Conservation (phyloP, 2,797 vertebrate genomes). For the Apogon talboti region DNA sequence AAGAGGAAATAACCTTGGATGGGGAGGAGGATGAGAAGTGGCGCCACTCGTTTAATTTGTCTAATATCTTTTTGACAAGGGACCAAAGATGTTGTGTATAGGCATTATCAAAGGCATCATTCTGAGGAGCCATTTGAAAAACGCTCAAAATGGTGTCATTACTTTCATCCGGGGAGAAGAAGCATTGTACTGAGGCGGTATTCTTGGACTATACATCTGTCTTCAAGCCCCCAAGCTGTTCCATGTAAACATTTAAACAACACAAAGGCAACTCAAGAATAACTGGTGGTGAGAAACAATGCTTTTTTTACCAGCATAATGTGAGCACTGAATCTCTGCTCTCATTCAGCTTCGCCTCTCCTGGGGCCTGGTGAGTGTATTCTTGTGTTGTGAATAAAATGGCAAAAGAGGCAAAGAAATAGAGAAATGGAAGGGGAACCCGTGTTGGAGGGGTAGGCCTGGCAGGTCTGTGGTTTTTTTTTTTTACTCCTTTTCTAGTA, state of each 20-base stretch:
- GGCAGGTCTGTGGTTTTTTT: slow-evolving; percentile 28
- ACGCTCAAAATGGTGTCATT: slow-evolving; percentile 64
- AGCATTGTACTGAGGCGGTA: slow-evolving; percentile 61
- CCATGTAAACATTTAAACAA: slow-evolving; percentile 87
- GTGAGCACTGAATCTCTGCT: slow-evolving; percentile 73
- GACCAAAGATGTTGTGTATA: slow-evolving; percentile 45
- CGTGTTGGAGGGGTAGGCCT: slow-evolving; percentile 26
- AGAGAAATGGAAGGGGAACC: slow-evolving; percentile 64
- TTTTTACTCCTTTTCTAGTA: slow-evolving; percentile 38
- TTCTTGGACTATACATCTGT: slow-evolving; percentile 78
- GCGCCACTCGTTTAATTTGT: slow-evolving; percentile 63
- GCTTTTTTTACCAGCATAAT: slow-evolving; percentile 78
- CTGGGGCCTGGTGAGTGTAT: slow-evolving; percentile 82
- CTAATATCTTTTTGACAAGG: slow-evolving; percentile 61
- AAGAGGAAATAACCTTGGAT: slow-evolving; percentile 69
- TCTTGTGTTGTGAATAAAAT: slow-evolving; percentile 85
- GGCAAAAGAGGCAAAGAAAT: slow-evolving; percentile 75
- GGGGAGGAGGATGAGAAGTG: slow-evolving; percentile 32
- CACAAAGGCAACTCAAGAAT: slow-evolving; percentile 81
- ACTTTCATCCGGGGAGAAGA: slow-evolving; percentile 58
- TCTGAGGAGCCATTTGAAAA: slow-evolving; percentile 52
- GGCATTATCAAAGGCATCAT: slow-evolving; percentile 53
- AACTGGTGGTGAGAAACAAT: slow-evolving; percentile 79
- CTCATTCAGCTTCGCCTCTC: slow-evolving; percentile 79
- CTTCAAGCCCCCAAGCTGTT: slow-evolving; percentile 81